A percentile compares a stretch with the other conserved stretches of the same genome.
Conservation (phyloP, 92 coral and sea anemone species). For the Porites cylindrica region DNA sequence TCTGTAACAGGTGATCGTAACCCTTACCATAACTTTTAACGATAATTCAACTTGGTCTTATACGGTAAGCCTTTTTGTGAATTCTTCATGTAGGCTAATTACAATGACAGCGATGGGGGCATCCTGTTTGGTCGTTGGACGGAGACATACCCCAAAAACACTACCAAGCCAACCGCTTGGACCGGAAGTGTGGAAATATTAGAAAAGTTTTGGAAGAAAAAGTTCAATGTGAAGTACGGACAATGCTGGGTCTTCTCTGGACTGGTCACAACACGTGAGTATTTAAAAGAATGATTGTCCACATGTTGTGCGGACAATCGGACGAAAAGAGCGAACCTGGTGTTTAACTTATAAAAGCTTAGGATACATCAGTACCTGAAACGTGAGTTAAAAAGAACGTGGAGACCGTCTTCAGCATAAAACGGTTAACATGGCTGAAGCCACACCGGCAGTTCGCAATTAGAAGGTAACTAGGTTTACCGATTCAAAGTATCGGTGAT, state of each 20-base stretch:
- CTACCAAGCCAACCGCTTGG: constrained; percentile 86
- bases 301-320: background rate
- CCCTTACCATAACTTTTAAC: no score
- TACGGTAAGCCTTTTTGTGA: background rate
- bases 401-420: no score
- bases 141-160: constrained; percentile 78
- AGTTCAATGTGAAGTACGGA: constrained; percentile 79
- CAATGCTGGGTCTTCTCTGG: constrained; percentile 99
- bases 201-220: constrained; percentile 70
- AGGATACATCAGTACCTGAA: no score
- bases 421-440: no score
- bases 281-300: background rate
- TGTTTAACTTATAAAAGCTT: no score
- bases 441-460: no score
- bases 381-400: no score
- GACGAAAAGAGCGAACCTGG: background rate
- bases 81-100: constrained; percentile 63
- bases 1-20: no score
- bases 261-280: constrained; percentile 89
- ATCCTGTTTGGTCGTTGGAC: constrained; percentile 94
- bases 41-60: no score
- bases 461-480: no score
- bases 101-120: constrained; percentile 87
- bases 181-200: constrained; percentile 85
- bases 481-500: no score